Conservation (phyloP, 2,888 invertebrate genomes). For the Hirtodrosophila trivittata region DNA sequence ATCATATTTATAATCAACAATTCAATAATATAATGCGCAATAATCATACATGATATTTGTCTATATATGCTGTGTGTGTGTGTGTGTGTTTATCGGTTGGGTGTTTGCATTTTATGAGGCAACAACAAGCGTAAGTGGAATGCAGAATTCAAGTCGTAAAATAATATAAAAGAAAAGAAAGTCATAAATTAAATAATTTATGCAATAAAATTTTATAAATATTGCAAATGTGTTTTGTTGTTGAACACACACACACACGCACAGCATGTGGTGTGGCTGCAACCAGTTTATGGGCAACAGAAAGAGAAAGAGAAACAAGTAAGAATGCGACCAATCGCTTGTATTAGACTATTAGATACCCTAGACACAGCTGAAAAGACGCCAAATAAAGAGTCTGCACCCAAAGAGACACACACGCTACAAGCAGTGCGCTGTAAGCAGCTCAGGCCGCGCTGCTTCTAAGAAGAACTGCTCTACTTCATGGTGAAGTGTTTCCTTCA, state of each 20-base stretch:
- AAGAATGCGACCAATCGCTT: not conserved
- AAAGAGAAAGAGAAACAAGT: slow-evolving; percentile 22
- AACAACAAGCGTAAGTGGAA: slow-evolving; percentile 23
- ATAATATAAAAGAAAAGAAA: slow-evolving; percentile 61
- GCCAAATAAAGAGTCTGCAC: no score
- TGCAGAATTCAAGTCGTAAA: slow-evolving; percentile 60
- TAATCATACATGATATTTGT: slow-evolving; percentile 33
- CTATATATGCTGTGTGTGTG: slow-evolving; percentile 1
- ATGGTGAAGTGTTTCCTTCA: no score
- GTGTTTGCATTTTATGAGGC: slow-evolving; percentile 33
- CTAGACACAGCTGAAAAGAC: no score
- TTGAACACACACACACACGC: slow-evolving; percentile 28
- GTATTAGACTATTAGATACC: no score
- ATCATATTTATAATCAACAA: slow-evolving; percentile 40
- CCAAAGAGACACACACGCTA: no score
- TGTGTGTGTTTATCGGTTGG: slow-evolving; percentile 16
- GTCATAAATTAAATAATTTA: slow-evolving; percentile 76
- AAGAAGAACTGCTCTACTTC: no score
- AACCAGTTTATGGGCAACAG: slow-evolving; percentile 63
- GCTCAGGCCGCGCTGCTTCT: no score
- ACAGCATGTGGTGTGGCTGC: slow-evolving; percentile 53
- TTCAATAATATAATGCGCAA: slow-evolving; percentile 47
- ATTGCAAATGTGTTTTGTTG: slow-evolving; percentile 60
- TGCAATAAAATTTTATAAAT: slow-evolving; percentile 72
- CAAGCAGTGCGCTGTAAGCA: no score